Conservation (phyloP, 2,888 invertebrate species). For the Polydesmus complanatus region DNA sequence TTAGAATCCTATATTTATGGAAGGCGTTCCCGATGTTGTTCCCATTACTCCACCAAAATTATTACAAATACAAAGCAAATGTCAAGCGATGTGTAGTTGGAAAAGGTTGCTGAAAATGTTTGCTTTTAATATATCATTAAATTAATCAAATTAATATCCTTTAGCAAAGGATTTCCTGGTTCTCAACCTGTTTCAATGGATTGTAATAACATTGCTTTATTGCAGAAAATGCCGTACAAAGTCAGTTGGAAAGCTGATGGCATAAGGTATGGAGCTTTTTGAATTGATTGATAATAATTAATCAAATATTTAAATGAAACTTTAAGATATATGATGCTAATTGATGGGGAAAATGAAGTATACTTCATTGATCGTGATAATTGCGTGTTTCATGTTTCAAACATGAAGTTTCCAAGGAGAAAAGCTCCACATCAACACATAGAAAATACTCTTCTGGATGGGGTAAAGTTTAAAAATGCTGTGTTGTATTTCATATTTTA, state of each 20-base stretch:
- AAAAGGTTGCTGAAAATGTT: conserved; percentile 32
- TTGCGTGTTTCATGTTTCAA: conserved; percentile 67
- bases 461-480: conserved; percentile 45
- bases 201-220: conserved; percentile 53
- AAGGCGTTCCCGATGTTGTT: conserved; percentile 64
- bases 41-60: conserved; percentile 51
- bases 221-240: conserved; percentile 70
- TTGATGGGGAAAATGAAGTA: conserved; percentile 67
- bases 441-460: conserved; percentile 73
- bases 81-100: conserved; percentile 71
- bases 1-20: conserved; percentile 61
- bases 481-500: not conserved
- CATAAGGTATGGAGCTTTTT: conserved; percentile 46
- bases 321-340: conserved; percentile 84
- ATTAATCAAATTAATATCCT: conserved; percentile 3
- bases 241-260: conserved; percentile 99
- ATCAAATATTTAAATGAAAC: conserved; percentile 1
- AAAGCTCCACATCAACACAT: conserved; percentile 57
- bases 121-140: not conserved
- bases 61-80: conserved; percentile 52
- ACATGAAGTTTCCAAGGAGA: conserved; percentile 61
- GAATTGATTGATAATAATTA: not conserved
- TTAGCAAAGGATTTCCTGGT: conserved; percentile 73
- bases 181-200: conserved; percentile 97
- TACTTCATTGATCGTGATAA: conserved; percentile 94